A percentile compares a stretch with the other conserved stretches of the same genome.
phyloP scores from a whole-genome alignment of 2,888 invertebrate species.

The Drosophila monieri region DNA sequence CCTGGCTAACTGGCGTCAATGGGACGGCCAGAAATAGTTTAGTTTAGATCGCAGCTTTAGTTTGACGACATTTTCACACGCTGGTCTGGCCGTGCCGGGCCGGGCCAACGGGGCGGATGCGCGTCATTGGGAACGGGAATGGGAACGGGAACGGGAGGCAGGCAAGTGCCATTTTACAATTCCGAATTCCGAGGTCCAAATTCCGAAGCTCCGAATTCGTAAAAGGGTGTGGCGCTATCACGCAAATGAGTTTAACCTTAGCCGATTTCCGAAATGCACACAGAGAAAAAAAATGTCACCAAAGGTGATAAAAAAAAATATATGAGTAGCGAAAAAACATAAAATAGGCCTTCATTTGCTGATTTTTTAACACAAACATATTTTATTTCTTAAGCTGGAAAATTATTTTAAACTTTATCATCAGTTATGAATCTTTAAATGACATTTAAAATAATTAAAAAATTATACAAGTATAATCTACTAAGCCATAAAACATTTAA shows the following conservation, averaged over 20 bases:
- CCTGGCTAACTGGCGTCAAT: conserved; percentile 68
- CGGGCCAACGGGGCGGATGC: conserved; percentile 54
- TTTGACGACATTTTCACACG: conserved; percentile 74
- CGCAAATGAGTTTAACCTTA: conserved; percentile 9
- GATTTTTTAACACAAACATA: too few relatives aligned
- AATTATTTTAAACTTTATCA: too few relatives aligned
- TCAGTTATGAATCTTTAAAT: too few relatives aligned
- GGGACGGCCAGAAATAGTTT: conserved; percentile 39
- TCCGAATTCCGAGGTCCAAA: conserved; percentile 1
- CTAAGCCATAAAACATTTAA: too few relatives aligned
- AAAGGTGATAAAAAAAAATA: neutral
- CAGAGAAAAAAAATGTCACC: neutral
- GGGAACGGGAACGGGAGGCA: neutral
- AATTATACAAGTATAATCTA: too few relatives aligned
- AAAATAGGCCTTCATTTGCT: too few relatives aligned
- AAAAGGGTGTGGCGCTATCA: conserved; percentile 31
- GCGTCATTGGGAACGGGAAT: conserved; percentile 50
- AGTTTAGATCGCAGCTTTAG: conserved; percentile 39
- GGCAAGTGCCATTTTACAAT: conserved; percentile 36
- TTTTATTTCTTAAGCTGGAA: too few relatives aligned
- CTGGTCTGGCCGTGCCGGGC: conserved; percentile 43
- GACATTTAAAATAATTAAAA: too few relatives aligned
- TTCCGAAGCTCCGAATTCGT: neutral
- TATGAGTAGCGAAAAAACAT: neutral
- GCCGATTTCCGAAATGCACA: conserved; percentile 4